Conservation (phyloP, 1,140 invertebrate genomes). For the Drosophila bipectinata region DNA sequence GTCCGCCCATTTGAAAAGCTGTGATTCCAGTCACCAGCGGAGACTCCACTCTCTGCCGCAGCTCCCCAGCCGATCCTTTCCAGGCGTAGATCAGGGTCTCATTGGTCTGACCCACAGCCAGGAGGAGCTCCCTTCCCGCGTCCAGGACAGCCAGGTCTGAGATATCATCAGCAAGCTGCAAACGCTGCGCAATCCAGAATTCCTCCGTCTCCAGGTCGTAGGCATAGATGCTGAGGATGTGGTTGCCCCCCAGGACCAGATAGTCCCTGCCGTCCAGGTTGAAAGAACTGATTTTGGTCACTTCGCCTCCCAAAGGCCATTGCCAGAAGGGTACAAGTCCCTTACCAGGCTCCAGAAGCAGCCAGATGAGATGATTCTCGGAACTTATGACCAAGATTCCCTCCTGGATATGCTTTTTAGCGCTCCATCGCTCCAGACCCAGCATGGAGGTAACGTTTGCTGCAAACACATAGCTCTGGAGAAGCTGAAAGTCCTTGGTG, state of each 20-base stretch:
- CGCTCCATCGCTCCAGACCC: conserved; percentile 58
- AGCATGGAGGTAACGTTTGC: conserved; percentile 33
- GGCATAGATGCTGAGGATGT: conserved; percentile 66
- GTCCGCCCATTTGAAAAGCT: conserved; percentile 83
- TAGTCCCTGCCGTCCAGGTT: conserved; percentile 47
- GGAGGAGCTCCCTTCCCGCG: conserved; percentile 62
- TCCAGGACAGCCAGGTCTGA: conserved; percentile 61
- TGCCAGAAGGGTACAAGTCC: conserved; percentile 47
- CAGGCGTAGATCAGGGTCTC: conserved; percentile 55
- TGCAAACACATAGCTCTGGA: conserved; percentile 12
- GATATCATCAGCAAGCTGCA: conserved; percentile 51
- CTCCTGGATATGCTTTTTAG: conserved; percentile 38
- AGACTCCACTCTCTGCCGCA: conserved; percentile 43
- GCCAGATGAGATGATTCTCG: conserved; percentile 55
- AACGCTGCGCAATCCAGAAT: conserved; percentile 70
- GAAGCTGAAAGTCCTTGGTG: conserved; percentile 25
- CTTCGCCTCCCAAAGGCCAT: conserved; percentile 48
- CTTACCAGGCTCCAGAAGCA: conserved; percentile 25
- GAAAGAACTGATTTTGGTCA: conserved; percentile 51
- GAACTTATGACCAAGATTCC: conserved; percentile 56
- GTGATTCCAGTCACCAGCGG: conserved; percentile 50
- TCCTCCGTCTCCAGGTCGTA: conserved; percentile 57
- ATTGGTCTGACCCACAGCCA: conserved; percentile 67
- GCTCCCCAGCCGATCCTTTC: conserved; percentile 31
- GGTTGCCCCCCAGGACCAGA: conserved; percentile 39